These are phyloP conservation scores for Hesperophylax magnus DNA, from an alignment of 1,140 invertebrate species.

Conservation along the genomic window DNA sequence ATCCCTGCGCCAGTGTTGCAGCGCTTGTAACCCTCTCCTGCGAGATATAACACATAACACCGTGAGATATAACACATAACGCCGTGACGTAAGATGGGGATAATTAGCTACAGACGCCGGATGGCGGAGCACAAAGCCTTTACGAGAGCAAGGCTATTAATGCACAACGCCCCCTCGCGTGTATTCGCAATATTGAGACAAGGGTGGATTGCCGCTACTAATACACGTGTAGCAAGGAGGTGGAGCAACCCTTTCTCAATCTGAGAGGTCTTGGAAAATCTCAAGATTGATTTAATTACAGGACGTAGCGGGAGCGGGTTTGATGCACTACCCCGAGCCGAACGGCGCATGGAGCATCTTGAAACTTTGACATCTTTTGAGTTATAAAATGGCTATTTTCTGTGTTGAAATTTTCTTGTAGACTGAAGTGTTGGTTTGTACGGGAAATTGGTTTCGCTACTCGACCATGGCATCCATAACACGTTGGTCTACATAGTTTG, in stretches of 20 bases:
- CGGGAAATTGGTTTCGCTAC: no score
- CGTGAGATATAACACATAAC: background rate
- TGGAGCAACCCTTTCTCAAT: constrained; percentile 9
- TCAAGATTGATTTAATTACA: no score
- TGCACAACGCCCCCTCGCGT: constrained; percentile 21
- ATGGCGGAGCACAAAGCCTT: constrained; percentile 47
- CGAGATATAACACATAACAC: no score
- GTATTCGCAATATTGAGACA: constrained; percentile 47
- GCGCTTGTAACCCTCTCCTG: constrained; percentile 8
- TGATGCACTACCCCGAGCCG: no score
- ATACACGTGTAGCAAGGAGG: background rate
- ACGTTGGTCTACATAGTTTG: no score
- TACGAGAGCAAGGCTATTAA: constrained; percentile 43
- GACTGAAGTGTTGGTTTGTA: no score
- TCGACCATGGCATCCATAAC: no score
- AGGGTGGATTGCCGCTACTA: constrained; percentile 22
- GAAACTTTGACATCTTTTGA: no score
- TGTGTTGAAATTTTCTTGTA: no score
- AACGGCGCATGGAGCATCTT: no score
- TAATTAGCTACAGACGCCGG: constrained; percentile 52
- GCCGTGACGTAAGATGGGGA: constrained; percentile 30
- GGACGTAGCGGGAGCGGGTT: no score
- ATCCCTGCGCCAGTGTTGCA: constrained; percentile 31
- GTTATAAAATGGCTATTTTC: no score
- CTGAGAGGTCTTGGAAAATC: background rate